Evolutionary conservation across 2,888 invertebrate species (phyloP), one percentile per base, ranked within the genome.

Genomic region (Idaea straminata): DNA sequence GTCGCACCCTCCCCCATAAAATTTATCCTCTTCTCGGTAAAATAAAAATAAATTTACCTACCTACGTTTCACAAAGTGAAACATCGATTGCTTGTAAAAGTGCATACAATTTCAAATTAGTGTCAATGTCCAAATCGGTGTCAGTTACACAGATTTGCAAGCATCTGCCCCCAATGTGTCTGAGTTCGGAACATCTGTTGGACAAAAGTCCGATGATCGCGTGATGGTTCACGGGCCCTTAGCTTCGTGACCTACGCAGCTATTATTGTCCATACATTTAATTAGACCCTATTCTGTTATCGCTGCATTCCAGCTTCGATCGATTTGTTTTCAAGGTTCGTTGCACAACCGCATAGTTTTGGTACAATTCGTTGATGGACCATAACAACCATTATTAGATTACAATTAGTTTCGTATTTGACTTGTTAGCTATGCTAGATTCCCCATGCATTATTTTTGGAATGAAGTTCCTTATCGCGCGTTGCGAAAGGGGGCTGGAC

Each of bases 251-350:
- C 85, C 83, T 83, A 83, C 77, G 77, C 80, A 72, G 74, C 80
- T 75, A 80, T 83, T 82, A 79, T 83, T 83, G 77, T 85, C 84
- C 86, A 84, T 80, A 75, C 76, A 76, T 84, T 84, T 91, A 91
- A 92, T 91, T 92, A 91, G 86, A 74, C 74, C 78, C 86, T 88
- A 91, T 91, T 91, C 88, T 89, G 80, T 87, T 89, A 88, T 88
- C 87, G 77, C 77, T 84, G 79, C 83, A 83, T 85, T 87, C 83
- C 82, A 79, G 84, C 86, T 87, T 78, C 78, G 81, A 88, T 88
- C 86, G 77, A 79, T 84, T 85, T 83, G 82, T 78, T 85, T 86
- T 83, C 83, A 87, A 83, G 88, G 78, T 82, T 73, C 77, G 74
- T 67, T 82, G 83, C 80, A 79, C 83, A 73, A 10, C 13, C 47